A percentile compares a stretch with the other conserved stretches of the same genome.
Evolutionary conservation across 1,140 invertebrate genomes (phyloP).

Genomic region (Drosophila paulistorum): DNA sequence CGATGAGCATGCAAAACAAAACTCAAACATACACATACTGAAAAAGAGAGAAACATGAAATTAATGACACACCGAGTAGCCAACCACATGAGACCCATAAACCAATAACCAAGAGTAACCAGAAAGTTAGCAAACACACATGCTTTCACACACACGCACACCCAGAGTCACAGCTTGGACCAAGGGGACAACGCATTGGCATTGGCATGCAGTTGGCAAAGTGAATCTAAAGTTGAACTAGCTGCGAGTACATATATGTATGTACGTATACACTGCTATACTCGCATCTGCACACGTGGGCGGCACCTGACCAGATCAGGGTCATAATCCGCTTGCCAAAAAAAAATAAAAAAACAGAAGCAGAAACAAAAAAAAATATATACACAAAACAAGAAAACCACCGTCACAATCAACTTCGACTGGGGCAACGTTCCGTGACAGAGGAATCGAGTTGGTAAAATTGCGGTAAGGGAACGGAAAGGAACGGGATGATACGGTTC

Average conservation of each 20-base stretch:
- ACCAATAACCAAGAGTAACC: slow-evolving; percentile 73
- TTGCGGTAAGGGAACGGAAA: not conserved
- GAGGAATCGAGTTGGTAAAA: slow-evolving; percentile 20
- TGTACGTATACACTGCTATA: slow-evolving; percentile 9
- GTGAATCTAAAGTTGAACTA: slow-evolving; percentile 67
- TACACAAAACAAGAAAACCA: slow-evolving; percentile 17
- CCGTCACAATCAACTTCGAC: slow-evolving; percentile 50
- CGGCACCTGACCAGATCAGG: slow-evolving; percentile 71
- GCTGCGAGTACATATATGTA: slow-evolving; percentile 25
- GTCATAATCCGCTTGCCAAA: slow-evolving; percentile 73
- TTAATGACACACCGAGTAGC: slow-evolving; percentile 63
- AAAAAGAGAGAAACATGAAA: slow-evolving; percentile 45
- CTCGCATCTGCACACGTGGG: slow-evolving; percentile 31
- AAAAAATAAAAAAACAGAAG: slow-evolving; percentile 25
- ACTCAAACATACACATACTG: not conserved
- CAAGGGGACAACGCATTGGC: slow-evolving; percentile 4
- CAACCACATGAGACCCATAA: slow-evolving; percentile 56
- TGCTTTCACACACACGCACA: slow-evolving; percentile 15
- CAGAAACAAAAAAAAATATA: slow-evolving; percentile 23
- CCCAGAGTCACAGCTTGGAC: not conserved
- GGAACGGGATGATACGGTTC: slow-evolving; percentile 11
- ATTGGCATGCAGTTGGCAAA: slow-evolving; percentile 67
- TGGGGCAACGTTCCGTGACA: slow-evolving; percentile 45
- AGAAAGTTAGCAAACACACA: slow-evolving; percentile 62
- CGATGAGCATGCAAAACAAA: not conserved